Percentiles rank a stretch among this genome's conserved stretches.
phyloP scores from a whole-genome alignment of 2,888 invertebrate genomes.

The Petrolisthes cinctipes region DNA sequence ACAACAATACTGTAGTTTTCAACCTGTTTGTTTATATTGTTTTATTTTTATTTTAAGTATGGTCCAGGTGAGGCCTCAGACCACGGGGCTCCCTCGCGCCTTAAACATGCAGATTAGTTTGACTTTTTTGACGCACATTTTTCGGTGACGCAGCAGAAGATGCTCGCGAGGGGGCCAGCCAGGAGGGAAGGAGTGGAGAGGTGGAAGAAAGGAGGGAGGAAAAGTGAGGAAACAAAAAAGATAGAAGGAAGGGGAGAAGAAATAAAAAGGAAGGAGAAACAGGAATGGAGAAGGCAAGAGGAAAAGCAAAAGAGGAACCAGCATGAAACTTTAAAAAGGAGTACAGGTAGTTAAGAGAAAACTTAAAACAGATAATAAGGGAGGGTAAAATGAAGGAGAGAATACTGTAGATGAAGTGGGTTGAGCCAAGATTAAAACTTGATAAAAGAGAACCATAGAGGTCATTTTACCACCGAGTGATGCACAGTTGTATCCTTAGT shows the following conservation, averaged over 20 bases:
- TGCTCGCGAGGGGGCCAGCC: slow-evolving; percentile 14
- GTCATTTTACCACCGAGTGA: too few relatives aligned
- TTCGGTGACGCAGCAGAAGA: slow-evolving; percentile 53
- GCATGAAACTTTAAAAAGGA: background rate
- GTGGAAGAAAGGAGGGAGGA: background rate
- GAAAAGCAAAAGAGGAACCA: background rate
- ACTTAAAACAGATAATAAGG: background rate
- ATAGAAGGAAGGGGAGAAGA: background rate
- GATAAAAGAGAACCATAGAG: too few relatives aligned
- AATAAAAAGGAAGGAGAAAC: background rate
- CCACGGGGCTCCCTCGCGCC: slow-evolving; percentile 41
- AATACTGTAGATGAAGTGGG: background rate
- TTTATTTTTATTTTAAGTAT: background rate
- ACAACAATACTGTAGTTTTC: too few relatives aligned
- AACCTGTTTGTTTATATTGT: too few relatives aligned
- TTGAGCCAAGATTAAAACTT: too few relatives aligned
- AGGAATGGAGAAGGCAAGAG: background rate
- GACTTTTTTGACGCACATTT: slow-evolving; percentile 54
- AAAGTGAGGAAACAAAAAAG: background rate
- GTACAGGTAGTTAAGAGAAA: background rate
- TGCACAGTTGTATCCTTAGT: too few relatives aligned
- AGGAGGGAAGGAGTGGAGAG: background rate
- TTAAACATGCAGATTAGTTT: slow-evolving; percentile 61
- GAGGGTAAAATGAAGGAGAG: background rate
- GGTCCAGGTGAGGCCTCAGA: background rate